These are phyloP conservation scores for Condylostylus longicornis DNA, from an alignment of 1,140 invertebrate genomes.

Conservation along the genomic window DNA sequence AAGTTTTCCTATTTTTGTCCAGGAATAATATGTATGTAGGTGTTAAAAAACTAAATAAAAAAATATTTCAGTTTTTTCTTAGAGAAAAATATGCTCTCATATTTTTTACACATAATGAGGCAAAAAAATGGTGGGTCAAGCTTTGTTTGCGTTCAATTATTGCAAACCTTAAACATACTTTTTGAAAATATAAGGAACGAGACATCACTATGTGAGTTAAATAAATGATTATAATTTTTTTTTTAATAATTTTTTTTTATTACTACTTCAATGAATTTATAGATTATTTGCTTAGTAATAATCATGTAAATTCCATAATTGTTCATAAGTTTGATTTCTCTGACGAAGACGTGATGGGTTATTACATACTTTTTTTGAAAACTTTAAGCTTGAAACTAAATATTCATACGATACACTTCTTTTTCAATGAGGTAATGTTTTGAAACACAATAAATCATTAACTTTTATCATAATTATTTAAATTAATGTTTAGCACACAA, in stretches of 20 bases:
- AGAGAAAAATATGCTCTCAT: slow-evolving; percentile 98
- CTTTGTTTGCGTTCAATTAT: slow-evolving; percentile 92
- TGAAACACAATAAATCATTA: too few species aligned
- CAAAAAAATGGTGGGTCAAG: slow-evolving; percentile 85
- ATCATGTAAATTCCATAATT: slow-evolving; percentile 99
- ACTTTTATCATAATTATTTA: too few species aligned
- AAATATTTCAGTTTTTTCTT: slow-evolving; percentile 77
- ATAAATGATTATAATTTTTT: slow-evolving; percentile 1
- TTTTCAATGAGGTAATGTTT: slow-evolving; percentile 83
- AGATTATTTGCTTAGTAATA: slow-evolving; percentile 99
- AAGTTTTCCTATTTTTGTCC: slow-evolving; percentile 31
- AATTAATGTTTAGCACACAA: slow-evolving; percentile 75
- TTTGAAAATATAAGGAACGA: slow-evolving; percentile 99
- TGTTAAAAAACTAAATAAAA: not conserved
- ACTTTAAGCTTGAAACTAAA: slow-evolving; percentile 97
- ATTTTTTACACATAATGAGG: slow-evolving; percentile 93
- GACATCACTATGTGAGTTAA: slow-evolving; percentile 88
- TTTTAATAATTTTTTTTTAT: slow-evolving; percentile 9
- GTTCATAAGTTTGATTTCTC: slow-evolving; percentile 99
- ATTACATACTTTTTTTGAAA: slow-evolving; percentile 98
- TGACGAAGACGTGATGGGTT: slow-evolving; percentile 99
- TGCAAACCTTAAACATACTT: slow-evolving; percentile 96
- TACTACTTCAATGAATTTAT: too few species aligned
- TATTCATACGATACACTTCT: slow-evolving; percentile 97
- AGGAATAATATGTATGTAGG: not conserved